Evolutionary conservation across 1,140 invertebrate genomes (phyloP).

Genomic region (Drosophila funebris): DNA sequence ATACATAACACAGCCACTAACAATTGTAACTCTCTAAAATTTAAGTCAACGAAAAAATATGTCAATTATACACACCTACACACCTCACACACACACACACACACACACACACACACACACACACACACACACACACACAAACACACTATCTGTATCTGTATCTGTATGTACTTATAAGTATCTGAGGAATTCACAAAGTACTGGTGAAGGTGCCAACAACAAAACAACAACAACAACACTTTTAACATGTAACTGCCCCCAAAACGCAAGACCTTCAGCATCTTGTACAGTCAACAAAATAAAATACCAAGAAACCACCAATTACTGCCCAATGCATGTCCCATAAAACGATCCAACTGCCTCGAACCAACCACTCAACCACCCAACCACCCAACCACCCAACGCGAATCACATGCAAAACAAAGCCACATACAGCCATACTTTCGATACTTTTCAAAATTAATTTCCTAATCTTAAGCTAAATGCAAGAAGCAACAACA

Average conservation of each 20-base stretch:
- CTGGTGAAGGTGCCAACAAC: conserved; percentile 36
- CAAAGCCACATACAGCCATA: conserved; percentile 17
- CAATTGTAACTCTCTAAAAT: conserved; percentile 38
- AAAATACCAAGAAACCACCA: conserved; percentile 26
- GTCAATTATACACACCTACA: conserved; percentile 6
- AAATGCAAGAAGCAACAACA: conserved; percentile 7
- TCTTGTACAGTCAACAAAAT: conserved; percentile 25
- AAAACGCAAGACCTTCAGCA: conserved; percentile 4
- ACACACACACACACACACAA: conserved; percentile 15
- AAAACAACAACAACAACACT: conserved; percentile 7
- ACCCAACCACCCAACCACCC: no score
- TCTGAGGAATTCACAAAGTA: conserved; percentile 5
- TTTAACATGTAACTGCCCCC: conserved; percentile 28
- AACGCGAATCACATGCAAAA: neutral
- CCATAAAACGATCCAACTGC: conserved; percentile 18
- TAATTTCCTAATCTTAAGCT: conserved; percentile 39
- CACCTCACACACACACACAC: conserved; percentile 19
- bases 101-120: conserved; percentile 15
- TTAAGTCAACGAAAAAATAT: conserved; percentile 19
- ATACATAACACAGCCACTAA: conserved; percentile 28
- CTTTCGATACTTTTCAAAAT: conserved; percentile 30
- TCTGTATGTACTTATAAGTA: conserved; percentile 40
- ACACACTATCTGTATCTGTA: conserved; percentile 15
- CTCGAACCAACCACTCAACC: conserved; percentile 1
- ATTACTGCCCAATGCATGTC: neutral